A percentile compares a stretch with the other conserved stretches of the same genome.
These are phyloP conservation scores for Sphaerophoria taeniata DNA, from an alignment of 2,888 invertebrate species.

Conservation along the genomic window DNA sequence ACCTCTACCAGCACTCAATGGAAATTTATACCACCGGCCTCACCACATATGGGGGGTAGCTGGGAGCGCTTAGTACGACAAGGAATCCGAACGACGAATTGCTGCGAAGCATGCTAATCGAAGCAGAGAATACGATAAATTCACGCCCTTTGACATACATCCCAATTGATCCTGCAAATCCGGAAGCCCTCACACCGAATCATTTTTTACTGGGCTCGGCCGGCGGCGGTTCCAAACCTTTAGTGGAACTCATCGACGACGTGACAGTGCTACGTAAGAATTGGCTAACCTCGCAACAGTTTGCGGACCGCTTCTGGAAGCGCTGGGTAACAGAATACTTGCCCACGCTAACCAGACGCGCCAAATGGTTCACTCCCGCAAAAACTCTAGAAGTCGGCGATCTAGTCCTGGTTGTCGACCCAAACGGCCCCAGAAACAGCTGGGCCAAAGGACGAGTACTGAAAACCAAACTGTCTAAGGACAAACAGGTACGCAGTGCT, in stretches of 20 bases:
- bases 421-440: background rate
- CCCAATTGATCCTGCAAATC: too few relatives aligned
- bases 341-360: constrained; percentile 1
- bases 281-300: constrained; percentile 18
- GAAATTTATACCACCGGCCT: constrained; percentile 17
- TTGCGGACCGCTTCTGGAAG: constrained; percentile 25
- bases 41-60: constrained; percentile 21
- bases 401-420: background rate
- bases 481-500: constrained; percentile 1
- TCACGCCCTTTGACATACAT: background rate
- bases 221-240: too few relatives aligned
- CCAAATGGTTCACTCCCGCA: constrained; percentile 5
- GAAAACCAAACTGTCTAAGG: background rate
- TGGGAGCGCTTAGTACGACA: background rate
- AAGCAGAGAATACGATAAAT: background rate
- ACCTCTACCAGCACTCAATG: constrained; percentile 8
- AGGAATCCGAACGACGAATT: background rate
- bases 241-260: too few relatives aligned
- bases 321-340: constrained; percentile 24
- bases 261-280: constrained; percentile 2
- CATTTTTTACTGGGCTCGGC: too few relatives aligned
- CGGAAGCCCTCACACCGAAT: too few relatives aligned
- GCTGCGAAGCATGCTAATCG: background rate
- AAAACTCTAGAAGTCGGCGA: constrained; percentile 6
- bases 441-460: constrained; percentile 5